These are phyloP conservation scores for Drosophila multiciliata DNA, from an alignment of 2,888 invertebrate genomes.

Conservation along the genomic window DNA sequence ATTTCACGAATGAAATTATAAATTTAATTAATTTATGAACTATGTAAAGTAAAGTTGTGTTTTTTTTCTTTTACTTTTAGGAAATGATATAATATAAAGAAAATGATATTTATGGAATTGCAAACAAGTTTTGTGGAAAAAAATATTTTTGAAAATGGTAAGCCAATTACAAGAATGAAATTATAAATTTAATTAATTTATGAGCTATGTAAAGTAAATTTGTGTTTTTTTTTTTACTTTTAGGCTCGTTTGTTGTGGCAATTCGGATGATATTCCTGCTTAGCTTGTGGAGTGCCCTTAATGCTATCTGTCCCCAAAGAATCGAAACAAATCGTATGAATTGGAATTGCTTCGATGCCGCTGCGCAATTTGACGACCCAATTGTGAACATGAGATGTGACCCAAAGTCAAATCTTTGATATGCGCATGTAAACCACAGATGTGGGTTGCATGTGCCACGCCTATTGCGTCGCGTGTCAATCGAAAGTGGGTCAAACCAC, in stretches of 20 bases:
- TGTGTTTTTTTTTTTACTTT: background rate
- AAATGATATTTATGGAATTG: too few species aligned
- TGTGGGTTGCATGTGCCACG: conserved; percentile 29
- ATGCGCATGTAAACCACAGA: conserved; percentile 34
- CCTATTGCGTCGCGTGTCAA: conserved; percentile 36
- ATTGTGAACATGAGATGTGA: conserved; percentile 7
- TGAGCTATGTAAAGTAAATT: too few species aligned
- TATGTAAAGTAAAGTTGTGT: too few species aligned
- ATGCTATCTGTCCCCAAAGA: too few species aligned
- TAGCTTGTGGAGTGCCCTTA: background rate
- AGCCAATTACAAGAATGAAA: too few species aligned
- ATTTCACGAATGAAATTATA: background rate
- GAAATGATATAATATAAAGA: too few species aligned
- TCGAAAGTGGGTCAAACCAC: conserved; percentile 56
- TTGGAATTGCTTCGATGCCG: background rate
- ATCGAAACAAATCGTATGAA: background rate
- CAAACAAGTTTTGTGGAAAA: too few species aligned
- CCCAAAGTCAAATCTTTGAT: conserved; percentile 27
- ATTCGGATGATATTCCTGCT: background rate
- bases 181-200: background rate
- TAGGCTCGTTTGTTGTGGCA: background rate
- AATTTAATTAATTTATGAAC: background rate
- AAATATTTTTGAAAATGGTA: too few species aligned
- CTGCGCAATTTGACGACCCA: conserved; percentile 1
- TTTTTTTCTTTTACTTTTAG: background rate